phyloP scores from a whole-genome alignment of 1,140 invertebrate genomes.

The Cyclargus thomasi region DNA sequence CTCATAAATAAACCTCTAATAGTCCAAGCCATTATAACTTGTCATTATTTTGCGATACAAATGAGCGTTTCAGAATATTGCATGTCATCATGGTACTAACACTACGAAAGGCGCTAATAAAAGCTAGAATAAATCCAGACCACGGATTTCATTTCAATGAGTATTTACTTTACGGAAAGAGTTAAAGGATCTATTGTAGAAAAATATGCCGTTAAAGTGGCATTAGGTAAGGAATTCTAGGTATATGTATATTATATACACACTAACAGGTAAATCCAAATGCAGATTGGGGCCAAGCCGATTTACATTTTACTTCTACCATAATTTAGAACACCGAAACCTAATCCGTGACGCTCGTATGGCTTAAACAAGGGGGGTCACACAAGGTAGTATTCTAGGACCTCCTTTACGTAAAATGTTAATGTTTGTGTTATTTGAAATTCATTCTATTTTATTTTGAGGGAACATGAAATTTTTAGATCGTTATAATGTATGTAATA shows the following conservation, averaged over 20 bases:
- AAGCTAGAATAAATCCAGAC: too few relatives aligned
- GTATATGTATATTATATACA: too few relatives aligned
- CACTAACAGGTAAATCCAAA: background rate
- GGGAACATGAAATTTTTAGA: too few relatives aligned
- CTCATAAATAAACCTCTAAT: conserved; percentile 8
- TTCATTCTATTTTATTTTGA: background rate
- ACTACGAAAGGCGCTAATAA: too few relatives aligned
- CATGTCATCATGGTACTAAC: too few relatives aligned
- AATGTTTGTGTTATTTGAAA: background rate
- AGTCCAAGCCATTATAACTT: conserved; percentile 3
- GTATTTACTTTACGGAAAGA: too few relatives aligned
- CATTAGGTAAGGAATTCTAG: too few relatives aligned
- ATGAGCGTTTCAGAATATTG: background rate
- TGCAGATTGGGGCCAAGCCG: conserved; percentile 8
- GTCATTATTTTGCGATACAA: conserved; percentile 14
- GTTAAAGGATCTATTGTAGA: too few relatives aligned
- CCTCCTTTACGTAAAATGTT: background rate
- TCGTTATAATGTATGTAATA: too few relatives aligned
- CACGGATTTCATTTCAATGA: too few relatives aligned
- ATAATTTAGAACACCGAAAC: conserved; percentile 7
- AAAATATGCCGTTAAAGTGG: too few relatives aligned
- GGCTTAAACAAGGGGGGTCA: background rate
- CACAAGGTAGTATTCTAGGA: background rate
- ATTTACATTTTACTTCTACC: conserved; percentile 11
- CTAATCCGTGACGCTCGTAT: background rate